A percentile compares a stretch with the other conserved stretches of the same genome.
These are phyloP conservation scores for Nycticebus coucang DNA, from an alignment of 2,113 vertebrate species.

Conservation along the genomic window DNA sequence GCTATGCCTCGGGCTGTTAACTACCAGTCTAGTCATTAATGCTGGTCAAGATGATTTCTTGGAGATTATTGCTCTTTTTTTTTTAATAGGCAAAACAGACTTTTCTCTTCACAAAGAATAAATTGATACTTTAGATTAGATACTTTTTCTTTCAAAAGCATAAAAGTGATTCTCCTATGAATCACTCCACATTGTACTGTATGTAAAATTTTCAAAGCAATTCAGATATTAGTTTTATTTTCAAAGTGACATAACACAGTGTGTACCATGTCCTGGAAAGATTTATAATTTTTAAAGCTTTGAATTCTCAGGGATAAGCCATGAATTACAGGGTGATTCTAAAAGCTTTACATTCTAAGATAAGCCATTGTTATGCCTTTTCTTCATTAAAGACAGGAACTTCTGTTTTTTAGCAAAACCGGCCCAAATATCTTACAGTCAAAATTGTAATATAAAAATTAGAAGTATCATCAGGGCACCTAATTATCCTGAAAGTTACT, in stretches of 20 bases:
- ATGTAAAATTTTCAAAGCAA: background rate
- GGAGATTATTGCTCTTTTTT: conserved; percentile 41
- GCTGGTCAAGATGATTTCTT: conserved; percentile 72
- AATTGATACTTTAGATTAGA: background rate
- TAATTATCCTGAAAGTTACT: background rate
- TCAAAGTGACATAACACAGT: background rate
- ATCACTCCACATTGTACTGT: background rate
- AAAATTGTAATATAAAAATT: background rate
- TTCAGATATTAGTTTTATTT: background rate
- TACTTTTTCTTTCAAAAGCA: background rate
- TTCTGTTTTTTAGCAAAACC: conserved; percentile 28
- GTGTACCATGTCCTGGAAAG: background rate
- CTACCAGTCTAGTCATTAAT: conserved; percentile 63
- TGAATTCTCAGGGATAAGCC: conserved; percentile 62
- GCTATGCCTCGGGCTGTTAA: conserved; percentile 58
- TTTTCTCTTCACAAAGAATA: background rate
- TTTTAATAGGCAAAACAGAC: background rate
- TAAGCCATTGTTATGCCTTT: conserved; percentile 4
- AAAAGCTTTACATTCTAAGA: conserved; percentile 52
- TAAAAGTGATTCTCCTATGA: background rate
- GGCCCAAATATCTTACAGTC: conserved; percentile 24
- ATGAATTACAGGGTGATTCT: conserved; percentile 43
- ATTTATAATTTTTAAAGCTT: conserved; percentile 52
- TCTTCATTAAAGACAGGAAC: conserved; percentile 13
- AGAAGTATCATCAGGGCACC: background rate